Base-by-base conservation (phyloP, 2,888 invertebrate genomes). In the Epinotia nisella region DNA sequence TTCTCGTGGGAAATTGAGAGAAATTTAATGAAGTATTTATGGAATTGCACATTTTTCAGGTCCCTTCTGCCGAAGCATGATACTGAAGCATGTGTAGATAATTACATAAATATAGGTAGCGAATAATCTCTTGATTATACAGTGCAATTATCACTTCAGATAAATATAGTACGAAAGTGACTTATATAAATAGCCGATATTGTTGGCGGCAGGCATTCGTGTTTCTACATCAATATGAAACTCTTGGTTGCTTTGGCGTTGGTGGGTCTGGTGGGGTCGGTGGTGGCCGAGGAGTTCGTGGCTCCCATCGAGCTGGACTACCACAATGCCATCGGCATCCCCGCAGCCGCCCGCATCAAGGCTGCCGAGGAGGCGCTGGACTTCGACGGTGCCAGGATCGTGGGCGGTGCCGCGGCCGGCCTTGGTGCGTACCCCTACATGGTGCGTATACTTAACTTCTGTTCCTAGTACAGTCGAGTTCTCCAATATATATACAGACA, bases 331-430 rank as follows among this genome's bases (percentile, higher is more conserved):
- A 72, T 81, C 15, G 84, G 84, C 11, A 80, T 84, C 39, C 78
- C 79, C 0, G 77, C 78, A 53, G 83, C 83, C 1, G 75, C 76
- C 0, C 78, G 80, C 51, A 79, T 85, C 67, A 79, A 78, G 76
- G 74, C 74, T 0, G 76, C 76, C 1, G 84, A 85, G 61, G 79
- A 76, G 21, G 80, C 82, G 3, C 55, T 56, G 19, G 80, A 81
- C 75, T 81, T 83, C 71, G 82, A 80, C 59, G 81, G 82, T 17
- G 70, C 74, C 58, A 83, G 82, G 74, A 82, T 84, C 58, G 78
- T 79, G 4, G 83, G 83, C 9, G 84, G 84, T 49, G 71, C 74
- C 1, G 21, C 77, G 1, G 75, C 83, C 0, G 10, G 24, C 2
- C 67, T 81, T 1, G 84, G 84, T 15, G 75, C 73, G 13, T 78